Evolutionary conservation across 2,797 vertebrate species (phyloP), one percentile per base, ranked within the genome.

Genomic region (Typhlichthys subterraneus): DNA sequence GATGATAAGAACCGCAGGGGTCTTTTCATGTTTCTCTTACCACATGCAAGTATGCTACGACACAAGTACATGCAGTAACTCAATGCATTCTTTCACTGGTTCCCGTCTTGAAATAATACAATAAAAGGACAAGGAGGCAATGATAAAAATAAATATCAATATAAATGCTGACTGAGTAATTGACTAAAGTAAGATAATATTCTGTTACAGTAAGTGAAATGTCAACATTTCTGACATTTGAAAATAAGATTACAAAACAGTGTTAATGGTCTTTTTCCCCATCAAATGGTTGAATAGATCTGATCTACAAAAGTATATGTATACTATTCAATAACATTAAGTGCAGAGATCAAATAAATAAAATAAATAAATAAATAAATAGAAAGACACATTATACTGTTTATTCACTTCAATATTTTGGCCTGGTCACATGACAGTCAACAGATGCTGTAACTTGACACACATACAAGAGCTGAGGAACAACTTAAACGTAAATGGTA

Each of bases 401-500:
- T 29, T 4, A 29, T 29, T 29, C 51, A 29, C 33, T 57, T 1
- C 52, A 66, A 64, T 52, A 53, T 23, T 12, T 10, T 23, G 23
- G 19, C 46, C 50, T 63, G 49, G 55, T 54, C 12, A 70, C 17
- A 15, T 57, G 52, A 42, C 38, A 42, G 38, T 42, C 38, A 42
- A 42, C 38, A 42, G 38, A 42, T 42, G 9, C 23, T 29, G 23
- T 29, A 29, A 29, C 23, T 29, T 29, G 23, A 29, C 23, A 83
- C 66, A 61, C 70, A 73, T 29, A 29, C 23, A 29, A 29, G 42
- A 68, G 75, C 45, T 65, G n/a, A 65, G 29, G 45, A 75, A 76
- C 23, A 29, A 69, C 84, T 67, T 52, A 78, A 84, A 80, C 63
- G 23, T 29, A 29, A 29, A 29, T 4, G 23, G 23, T 29, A 4